Evolutionary conservation across 2,888 invertebrate species (phyloP), one percentile per base, ranked within the genome.

Genomic region (Aethes cnicana): DNA sequence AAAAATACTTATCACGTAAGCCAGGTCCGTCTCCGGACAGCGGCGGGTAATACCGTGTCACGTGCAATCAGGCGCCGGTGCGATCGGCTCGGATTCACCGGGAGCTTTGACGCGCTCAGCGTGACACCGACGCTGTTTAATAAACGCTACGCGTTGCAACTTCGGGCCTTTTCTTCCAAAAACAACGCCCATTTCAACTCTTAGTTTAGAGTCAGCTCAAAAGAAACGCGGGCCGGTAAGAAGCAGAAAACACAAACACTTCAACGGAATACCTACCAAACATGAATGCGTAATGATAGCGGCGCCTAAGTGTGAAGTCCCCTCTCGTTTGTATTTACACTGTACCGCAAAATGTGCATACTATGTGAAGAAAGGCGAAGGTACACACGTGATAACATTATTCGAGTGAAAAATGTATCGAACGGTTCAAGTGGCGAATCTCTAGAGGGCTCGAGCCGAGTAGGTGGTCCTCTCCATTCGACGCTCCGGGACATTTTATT

Each of bases 1-100:
- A 82, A n/a, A 81, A 77, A 82, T 76, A 81, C 82, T 78, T 78
- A 78, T 74, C 84, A 78, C 82, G 81, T 80, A 80, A 68, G 63
- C 58, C 64, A 49, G 59, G 59, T 53, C 61, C 62, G 66, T 18
- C 41, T 63, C 65, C 61, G 64, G 63, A 58, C 62, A 64, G 60
- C 58, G 54, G 58, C 63, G 63, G 66, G 70, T 66, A 70, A 70
- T 69, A 69, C 72, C 70, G 60, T 73, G 77, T 77, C 77, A 63
- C 61, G 64, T 53, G 65, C 74, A 76, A 77, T 78, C 76, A 76
- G 60, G 25, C 56, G 64, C 56, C 57, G 48, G 54, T 44, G 46
- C 64, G 64, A 74, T 74, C 71, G 68, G 71, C 68, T 71, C 70
- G 69, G 69, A 14, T 50, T 16, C 17, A 23, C 47, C 33, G 48